Base-by-base conservation (phyloP, 2,888 invertebrate genomes). In the Mystacides longicornis region DNA sequence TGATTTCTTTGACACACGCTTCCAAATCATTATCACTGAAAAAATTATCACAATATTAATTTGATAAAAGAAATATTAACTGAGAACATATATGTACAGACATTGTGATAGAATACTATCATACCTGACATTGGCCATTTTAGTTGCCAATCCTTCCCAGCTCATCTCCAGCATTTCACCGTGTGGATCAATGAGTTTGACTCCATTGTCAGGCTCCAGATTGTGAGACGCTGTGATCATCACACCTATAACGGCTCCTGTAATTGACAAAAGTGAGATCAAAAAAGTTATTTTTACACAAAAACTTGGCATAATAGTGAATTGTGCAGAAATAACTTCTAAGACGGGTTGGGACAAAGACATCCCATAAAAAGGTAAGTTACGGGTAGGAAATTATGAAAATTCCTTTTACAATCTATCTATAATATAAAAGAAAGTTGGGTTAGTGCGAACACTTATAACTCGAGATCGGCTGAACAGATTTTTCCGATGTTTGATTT, bases 181-280 rank as follows among this genome's bases (percentile, higher is more conserved):
- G 62, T 82, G 82, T 1, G 96, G 95, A 73, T 99, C 98, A 46
- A 99, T 85, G 48, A 99, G 74, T 71, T 99, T 99, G 2, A 96
- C 90, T 1, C 98, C 98, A 71, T 98, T 98, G 68, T 98, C 98
- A 0, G 86, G 86, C 69, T 89, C 94, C 45, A 96, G 87, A 73
- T 99, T 99, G 70, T 99, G 99, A 0, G 98, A 98, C 0, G 99
- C 99, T 0, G 99, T 99, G 58, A 99, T 93, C 97, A 99, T 97
- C n/a, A 97, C 81, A 43, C 99, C 99, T 66, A 96, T 87, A 31
- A 86, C 81, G 65, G 86, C 86, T 75, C 74, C 77, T 77, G 68
- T 1, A 52, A 62, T 18, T n/a, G n/a, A n/a, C n/a, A n/a, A n/a
- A n/a, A n/a, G n/a, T n/a, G n/a, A n/a, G n/a, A n/a, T n/a, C n/a